phyloP scores from a whole-genome alignment of 2,113 vertebrate genomes.

The Isichthys henryi region DNA sequence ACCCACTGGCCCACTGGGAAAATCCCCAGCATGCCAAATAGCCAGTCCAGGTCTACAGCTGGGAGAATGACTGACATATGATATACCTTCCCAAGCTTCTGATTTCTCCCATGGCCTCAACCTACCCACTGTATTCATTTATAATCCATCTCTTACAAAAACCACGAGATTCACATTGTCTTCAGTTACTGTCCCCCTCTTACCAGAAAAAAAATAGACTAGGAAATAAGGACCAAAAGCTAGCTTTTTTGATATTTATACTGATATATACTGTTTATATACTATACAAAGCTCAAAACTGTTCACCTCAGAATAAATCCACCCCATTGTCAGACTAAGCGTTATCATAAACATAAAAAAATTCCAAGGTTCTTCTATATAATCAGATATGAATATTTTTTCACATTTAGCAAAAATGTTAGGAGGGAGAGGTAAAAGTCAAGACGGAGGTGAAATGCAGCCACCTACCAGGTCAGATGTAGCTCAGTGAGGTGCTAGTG shows the following conservation, averaged over 20 bases:
- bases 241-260: background rate
- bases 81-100: background rate
- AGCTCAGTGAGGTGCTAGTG: background rate
- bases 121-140: background rate
- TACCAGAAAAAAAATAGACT: background rate
- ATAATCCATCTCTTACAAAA: background rate
- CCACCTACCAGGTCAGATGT: background rate
- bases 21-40: background rate
- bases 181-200: background rate
- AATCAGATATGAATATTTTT: background rate
- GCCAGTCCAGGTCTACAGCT: background rate
- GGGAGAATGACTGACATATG: background rate
- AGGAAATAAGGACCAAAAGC: background rate
- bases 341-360: background rate
- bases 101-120: background rate
- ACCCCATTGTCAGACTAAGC: background rate
- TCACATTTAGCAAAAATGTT: background rate
- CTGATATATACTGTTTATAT: background rate
- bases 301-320: background rate
- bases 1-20: background rate
- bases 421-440: background rate
- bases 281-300: background rate
- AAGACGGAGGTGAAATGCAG: background rate
- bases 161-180: background rate
- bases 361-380: background rate